Evolutionary conservation across 2,888 invertebrate genomes (phyloP).

Genomic region (Calameuta filiformis): DNA sequence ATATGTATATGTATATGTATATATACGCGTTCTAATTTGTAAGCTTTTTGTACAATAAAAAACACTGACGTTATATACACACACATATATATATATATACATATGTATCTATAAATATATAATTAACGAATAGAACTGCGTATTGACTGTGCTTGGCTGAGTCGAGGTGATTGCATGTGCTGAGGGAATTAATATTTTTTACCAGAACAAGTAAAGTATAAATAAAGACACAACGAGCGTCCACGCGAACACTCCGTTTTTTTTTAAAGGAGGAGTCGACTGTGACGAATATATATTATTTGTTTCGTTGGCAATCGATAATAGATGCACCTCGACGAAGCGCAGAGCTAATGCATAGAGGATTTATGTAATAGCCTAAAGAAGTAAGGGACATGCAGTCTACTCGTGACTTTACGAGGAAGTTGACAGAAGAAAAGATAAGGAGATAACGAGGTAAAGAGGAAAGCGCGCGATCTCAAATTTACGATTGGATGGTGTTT

Average conservation of each 20-base stretch:
- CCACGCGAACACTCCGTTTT: neutral
- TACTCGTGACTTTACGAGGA: neutral
- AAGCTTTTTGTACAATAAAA: constrained; percentile 56
- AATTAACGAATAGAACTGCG: constrained; percentile 26
- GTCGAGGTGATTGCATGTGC: neutral
- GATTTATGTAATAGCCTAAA: constrained; percentile 4
- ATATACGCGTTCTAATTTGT: constrained; percentile 36
- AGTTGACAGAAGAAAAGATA: neutral
- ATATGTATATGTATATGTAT: neutral
- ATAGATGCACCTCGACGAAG: constrained; percentile 1
- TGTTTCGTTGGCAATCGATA: neutral
- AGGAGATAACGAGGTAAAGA: constrained; percentile 21
- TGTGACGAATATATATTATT: neutral
- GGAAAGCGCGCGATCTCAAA: constrained; percentile 45
- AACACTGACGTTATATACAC: constrained; percentile 40
- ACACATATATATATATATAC: neutral
- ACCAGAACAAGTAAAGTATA: neutral
- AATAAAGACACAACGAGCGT: neutral
- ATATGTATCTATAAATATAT: neutral
- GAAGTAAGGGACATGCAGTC: neutral
- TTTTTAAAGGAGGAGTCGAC: neutral
- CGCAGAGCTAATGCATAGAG: constrained; percentile 6
- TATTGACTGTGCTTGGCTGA: constrained; percentile 12
- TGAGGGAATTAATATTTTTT: neutral
- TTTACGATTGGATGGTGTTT: neutral